Percentiles rank a stretch among this genome's conserved stretches.
phyloP scores from a whole-genome alignment of 2,888 invertebrate genomes.

The Papilio demoleus region DNA sequence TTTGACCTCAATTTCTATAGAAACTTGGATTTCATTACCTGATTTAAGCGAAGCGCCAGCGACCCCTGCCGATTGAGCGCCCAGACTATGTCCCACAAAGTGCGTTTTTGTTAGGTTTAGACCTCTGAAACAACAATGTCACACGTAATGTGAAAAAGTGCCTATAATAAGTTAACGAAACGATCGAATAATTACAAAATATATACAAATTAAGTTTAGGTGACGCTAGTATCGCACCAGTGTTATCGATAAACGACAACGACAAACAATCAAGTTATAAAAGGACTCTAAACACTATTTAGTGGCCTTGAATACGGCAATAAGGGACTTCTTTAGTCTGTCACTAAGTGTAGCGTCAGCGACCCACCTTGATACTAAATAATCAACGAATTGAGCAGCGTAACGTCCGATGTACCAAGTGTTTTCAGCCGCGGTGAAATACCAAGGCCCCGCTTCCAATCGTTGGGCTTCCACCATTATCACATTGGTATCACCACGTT shows the following conservation, averaged over 20 bases:
- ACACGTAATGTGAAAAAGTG: too few relatives aligned
- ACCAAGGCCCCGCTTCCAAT: constrained; percentile 86
- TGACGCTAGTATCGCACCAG: not conserved
- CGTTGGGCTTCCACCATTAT: constrained; percentile 83
- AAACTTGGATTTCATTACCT: too few relatives aligned
- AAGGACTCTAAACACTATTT: too few relatives aligned
- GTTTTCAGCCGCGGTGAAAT: constrained; percentile 82
- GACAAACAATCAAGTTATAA: too few relatives aligned
- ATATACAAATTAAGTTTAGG: not conserved
- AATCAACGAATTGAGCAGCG: constrained; percentile 84
- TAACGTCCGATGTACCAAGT: constrained; percentile 85
- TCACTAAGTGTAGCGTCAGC: too few relatives aligned
- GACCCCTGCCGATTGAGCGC: constrained; percentile 86
- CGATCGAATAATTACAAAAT: too few relatives aligned
- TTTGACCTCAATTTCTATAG: too few relatives aligned
- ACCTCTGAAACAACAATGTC: constrained; percentile 78
- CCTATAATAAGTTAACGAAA: too few relatives aligned
- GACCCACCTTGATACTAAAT: constrained; percentile 78
- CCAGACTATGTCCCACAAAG: constrained; percentile 85
- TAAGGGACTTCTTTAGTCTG: not conserved
- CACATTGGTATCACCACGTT: constrained; percentile 83
- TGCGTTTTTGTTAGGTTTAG: constrained; percentile 82
- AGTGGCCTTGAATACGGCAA: not conserved
- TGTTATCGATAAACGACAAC: too few relatives aligned
- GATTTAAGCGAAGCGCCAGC: constrained; percentile 81